These are phyloP conservation scores for Oxyruncus cristatus DNA, from an alignment of 2,113 vertebrate species.

Conservation along the genomic window DNA sequence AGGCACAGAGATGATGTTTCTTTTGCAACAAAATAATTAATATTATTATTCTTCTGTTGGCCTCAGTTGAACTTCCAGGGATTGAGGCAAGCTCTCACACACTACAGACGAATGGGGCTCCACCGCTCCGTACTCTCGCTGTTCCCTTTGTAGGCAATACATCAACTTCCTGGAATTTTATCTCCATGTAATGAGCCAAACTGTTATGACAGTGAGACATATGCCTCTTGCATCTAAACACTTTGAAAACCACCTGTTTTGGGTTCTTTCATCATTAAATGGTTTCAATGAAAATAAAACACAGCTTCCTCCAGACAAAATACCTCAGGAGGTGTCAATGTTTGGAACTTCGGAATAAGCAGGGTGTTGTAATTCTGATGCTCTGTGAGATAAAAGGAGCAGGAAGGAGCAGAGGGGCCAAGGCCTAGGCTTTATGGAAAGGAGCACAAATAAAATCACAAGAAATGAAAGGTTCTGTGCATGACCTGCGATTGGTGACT, in stretches of 20 bases:
- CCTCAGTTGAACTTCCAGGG: background rate
- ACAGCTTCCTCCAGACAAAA: slow-evolving; percentile 20
- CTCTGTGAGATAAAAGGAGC: fast-evolving
- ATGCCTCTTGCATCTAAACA: slow-evolving; percentile 10
- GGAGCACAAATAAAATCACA: background rate
- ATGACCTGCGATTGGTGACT: background rate
- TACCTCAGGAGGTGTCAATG: background rate
- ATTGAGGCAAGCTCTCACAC: background rate
- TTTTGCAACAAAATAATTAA: slow-evolving; percentile 11
- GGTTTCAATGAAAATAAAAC: slow-evolving; percentile 45
- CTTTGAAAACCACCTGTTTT: slow-evolving; percentile 57
- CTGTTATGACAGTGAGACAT: slow-evolving; percentile 50
- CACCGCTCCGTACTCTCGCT: background rate
- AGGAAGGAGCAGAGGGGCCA: background rate
- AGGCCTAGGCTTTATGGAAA: background rate
- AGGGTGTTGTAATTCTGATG: background rate
- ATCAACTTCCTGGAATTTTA: slow-evolving; percentile 33
- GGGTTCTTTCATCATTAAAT: slow-evolving; percentile 51
- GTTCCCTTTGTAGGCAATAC: slow-evolving; percentile 12
- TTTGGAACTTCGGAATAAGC: background rate
- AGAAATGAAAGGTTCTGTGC: background rate
- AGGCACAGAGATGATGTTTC: background rate
- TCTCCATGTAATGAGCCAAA: slow-evolving; percentile 41
- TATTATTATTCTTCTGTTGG: background rate
- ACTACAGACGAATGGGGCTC: background rate